phyloP scores from a whole-genome alignment of 2,888 invertebrate species.

The Altica lythri region DNA sequence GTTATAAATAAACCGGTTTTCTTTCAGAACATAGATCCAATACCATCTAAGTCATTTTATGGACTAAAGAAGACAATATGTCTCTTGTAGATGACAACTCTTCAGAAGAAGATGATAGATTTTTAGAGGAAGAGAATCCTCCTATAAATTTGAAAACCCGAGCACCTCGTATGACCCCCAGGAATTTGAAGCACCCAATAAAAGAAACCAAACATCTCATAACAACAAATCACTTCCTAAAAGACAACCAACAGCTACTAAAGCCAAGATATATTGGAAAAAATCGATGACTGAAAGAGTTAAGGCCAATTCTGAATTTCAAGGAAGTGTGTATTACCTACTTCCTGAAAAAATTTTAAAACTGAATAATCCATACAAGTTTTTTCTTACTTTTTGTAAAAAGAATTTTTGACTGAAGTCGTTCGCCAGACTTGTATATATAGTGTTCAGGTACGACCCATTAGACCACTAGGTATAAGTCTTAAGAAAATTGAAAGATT shows the following conservation, averaged over 20 bases:
- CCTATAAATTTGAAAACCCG: background rate
- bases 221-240: too few species aligned
- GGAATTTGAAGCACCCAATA: background rate
- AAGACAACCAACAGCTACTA: too few species aligned
- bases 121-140: too few species aligned
- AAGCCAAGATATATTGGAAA: too few species aligned
- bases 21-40: too few species aligned
- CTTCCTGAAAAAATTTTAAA: conserved; percentile 11
- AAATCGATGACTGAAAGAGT: background rate
- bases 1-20: too few species aligned
- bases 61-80: too few species aligned
- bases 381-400: conserved; percentile 12
- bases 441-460: conserved; percentile 8
- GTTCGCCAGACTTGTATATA: conserved; percentile 17
- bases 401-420: conserved; percentile 10
- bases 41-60: too few species aligned
- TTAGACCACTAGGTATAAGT: conserved; percentile 11
- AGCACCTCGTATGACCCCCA: background rate
- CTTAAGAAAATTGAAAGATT: conserved; percentile 11
- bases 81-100: background rate
- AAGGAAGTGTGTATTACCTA: conserved; percentile 13
- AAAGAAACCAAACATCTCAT: too few species aligned
- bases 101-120: background rate
- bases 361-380: conserved; percentile 14
- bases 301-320: conserved; percentile 9